Conservation (phyloP, 2,797 vertebrate genomes). For the Mormyrops boulengeri region DNA sequence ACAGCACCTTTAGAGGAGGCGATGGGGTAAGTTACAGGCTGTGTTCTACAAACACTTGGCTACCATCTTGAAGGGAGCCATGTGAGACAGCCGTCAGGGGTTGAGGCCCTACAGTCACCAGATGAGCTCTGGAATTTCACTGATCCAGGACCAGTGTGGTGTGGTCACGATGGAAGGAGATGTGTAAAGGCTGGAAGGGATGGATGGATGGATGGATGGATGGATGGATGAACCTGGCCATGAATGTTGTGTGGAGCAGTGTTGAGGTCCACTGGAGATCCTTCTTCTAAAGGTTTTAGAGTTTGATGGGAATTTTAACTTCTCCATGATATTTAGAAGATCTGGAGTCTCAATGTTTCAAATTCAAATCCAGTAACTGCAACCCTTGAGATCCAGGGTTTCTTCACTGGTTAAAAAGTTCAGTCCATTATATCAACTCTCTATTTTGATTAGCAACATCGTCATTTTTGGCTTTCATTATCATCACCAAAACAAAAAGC, state of each 20-base stretch:
- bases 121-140: background rate
- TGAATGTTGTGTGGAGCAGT: background rate
- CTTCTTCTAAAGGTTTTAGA: background rate
- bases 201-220: background rate
- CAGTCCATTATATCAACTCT: background rate
- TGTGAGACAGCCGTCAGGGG: background rate
- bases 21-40: background rate
- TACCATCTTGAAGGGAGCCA: background rate
- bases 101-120: background rate
- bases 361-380: background rate
- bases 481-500: background rate
- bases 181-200: background rate
- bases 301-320: background rate
- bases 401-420: background rate
- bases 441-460: background rate
- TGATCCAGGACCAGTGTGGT: background rate
- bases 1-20: background rate
- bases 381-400: background rate
- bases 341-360: background rate
- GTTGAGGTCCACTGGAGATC: background rate
- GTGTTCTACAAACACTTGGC: background rate
- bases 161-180: background rate
- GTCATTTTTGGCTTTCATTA: background rate
- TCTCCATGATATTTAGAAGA: background rate
- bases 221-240: background rate